These are phyloP conservation scores for Bombus sibiricus DNA, from an alignment of 1,140 invertebrate genomes.

Conservation along the genomic window DNA sequence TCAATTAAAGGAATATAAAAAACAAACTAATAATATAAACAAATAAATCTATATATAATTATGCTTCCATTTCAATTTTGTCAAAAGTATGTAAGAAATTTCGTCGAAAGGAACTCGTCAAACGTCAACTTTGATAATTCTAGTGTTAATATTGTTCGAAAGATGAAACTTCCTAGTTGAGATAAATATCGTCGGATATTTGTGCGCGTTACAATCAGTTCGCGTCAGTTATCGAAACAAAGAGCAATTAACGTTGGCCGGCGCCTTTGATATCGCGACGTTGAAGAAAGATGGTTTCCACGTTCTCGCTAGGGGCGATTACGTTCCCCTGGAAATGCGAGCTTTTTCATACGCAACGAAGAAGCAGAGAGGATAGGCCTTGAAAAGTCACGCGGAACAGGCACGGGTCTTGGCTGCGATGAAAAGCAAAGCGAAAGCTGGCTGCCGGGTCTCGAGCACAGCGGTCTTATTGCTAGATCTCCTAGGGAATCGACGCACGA, in stretches of 20 bases:
- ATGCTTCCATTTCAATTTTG: too few species aligned
- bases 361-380: conserved; percentile 4
- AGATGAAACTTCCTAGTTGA: background rate
- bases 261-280: background rate
- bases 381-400: conserved; percentile 25
- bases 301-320: background rate
- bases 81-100: too few species aligned
- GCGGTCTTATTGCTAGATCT: conserved; percentile 14
- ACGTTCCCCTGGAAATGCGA: background rate
- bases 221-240: background rate
- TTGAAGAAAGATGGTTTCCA: background rate
- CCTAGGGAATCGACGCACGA: conserved; percentile 29
- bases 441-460: background rate
- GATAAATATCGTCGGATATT: background rate
- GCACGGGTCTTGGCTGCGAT: background rate
- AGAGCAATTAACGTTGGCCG: conserved; percentile 1
- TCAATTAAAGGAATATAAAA: too few species aligned
- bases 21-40: too few species aligned
- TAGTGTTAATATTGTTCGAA: too few species aligned
- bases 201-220: background rate
- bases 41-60: too few species aligned
- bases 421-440: conserved; percentile 18
- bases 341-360: conserved; percentile 20
- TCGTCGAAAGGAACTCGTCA: too few species aligned
- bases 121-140: too few species aligned